Conservation (phyloP, 2,113 vertebrate genomes). For the Alethe castanea region DNA sequence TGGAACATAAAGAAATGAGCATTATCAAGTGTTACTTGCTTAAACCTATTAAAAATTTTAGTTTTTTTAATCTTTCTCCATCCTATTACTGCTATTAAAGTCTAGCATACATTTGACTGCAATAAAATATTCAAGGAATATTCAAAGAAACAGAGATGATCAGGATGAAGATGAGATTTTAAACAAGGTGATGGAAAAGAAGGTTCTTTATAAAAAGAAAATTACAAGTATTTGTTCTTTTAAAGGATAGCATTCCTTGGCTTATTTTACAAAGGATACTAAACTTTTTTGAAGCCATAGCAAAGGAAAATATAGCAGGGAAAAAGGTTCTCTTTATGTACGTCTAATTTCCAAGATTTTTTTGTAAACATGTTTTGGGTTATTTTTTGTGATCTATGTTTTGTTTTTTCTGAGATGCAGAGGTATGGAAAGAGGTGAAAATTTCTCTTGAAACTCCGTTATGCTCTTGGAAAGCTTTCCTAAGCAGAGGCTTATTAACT, state of each 20-base stretch:
- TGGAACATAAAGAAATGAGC: neutral
- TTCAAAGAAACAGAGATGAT: neutral
- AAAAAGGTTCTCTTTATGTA: neutral
- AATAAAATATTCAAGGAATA: neutral
- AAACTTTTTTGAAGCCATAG: neutral
- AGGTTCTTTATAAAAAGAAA: neutral
- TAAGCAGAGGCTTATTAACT: neutral
- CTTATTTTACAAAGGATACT: neutral
- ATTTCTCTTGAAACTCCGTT: neutral
- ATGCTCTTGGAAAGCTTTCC: neutral
- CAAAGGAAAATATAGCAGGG: neutral
- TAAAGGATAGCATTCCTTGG: neutral
- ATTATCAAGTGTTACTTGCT: neutral
- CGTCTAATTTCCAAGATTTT: neutral
- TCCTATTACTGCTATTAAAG: neutral
- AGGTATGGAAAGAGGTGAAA: neutral
- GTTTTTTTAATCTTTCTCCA: accelerated
- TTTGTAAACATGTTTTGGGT: neutral
- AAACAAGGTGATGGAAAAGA: neutral
- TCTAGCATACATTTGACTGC: neutral
- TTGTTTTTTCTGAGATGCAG: neutral
- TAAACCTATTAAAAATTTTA: neutral
- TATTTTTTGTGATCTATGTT: neutral
- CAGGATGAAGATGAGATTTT: neutral
- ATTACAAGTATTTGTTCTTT: neutral